Evolutionary conservation across 2,797 vertebrate genomes (phyloP).

Genomic region (Holocentrus rufus): DNA sequence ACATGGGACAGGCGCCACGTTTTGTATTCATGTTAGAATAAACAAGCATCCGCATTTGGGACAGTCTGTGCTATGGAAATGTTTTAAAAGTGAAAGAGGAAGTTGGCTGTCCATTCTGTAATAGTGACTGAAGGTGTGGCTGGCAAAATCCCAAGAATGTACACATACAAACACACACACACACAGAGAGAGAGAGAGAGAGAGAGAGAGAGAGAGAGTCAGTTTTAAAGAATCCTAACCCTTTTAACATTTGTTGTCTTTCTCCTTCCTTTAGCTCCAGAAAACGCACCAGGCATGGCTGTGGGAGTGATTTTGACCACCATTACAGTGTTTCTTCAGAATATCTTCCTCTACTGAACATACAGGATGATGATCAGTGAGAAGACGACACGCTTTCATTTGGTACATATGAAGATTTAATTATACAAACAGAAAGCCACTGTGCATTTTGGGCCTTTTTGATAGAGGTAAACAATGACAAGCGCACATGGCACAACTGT

Average conservation of each 20-base stretch:
- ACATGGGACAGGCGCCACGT: too few relatives aligned
- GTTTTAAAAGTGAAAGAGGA: too few relatives aligned
- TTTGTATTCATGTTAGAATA: too few relatives aligned
- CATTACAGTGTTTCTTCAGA: slow-evolving; percentile 56
- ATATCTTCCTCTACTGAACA: slow-evolving; percentile 42
- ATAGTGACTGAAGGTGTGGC: too few relatives aligned
- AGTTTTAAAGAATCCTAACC: too few relatives aligned
- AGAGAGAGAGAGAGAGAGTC: too few relatives aligned
- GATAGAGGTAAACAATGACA: background rate
- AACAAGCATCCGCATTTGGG: too few relatives aligned
- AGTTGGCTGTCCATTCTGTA: too few relatives aligned
- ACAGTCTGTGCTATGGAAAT: too few relatives aligned
- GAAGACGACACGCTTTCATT: background rate
- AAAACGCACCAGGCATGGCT: slow-evolving; percentile 26
- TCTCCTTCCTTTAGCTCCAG: slow-evolving; percentile 59
- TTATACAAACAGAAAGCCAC: background rate
- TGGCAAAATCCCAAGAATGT: too few relatives aligned
- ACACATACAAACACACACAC: too few relatives aligned
- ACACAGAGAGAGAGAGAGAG: too few relatives aligned
- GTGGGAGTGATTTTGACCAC: slow-evolving; percentile 50
- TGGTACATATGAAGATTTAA: background rate
- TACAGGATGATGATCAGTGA: slow-evolving; percentile 11
- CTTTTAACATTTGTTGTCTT: background rate
- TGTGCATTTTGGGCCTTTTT: background rate
- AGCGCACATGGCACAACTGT: background rate